Conservation (phyloP, 2,888 invertebrate genomes). For the Congeria kusceri region DNA sequence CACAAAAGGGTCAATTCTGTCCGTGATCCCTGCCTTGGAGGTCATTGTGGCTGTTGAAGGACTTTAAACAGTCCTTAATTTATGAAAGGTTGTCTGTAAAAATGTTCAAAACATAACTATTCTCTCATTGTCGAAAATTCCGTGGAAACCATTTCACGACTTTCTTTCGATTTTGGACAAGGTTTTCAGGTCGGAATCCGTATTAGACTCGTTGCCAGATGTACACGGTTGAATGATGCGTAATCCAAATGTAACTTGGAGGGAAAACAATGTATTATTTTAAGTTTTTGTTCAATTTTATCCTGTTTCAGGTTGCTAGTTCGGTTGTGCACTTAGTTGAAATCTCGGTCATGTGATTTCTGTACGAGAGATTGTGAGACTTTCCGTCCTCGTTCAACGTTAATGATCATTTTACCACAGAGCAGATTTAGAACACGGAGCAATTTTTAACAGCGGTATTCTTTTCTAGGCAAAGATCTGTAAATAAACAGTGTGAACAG, state of each 20-base stretch:
- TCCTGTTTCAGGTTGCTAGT: conserved; percentile 73
- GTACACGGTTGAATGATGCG: neutral
- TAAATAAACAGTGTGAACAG: too few relatives aligned
- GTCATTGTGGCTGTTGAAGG: conserved; percentile 68
- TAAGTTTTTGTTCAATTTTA: conserved; percentile 51
- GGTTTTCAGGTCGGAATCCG: conserved; percentile 4
- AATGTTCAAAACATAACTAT: conserved; percentile 73
- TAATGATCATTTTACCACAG: conserved; percentile 12
- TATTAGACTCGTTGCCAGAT: neutral
- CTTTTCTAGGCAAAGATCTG: too few relatives aligned
- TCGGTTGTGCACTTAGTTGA: conserved; percentile 74
- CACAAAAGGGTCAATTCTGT: conserved; percentile 98
- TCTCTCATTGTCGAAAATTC: conserved; percentile 75
- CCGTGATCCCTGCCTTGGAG: conserved; percentile 88
- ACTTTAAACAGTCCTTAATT: conserved; percentile 46
- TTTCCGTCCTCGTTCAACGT: conserved; percentile 58
- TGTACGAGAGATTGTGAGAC: conserved; percentile 69
- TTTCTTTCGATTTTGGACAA: conserved; percentile 23
- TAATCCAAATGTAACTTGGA: conserved; percentile 25
- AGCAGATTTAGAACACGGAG: neutral
- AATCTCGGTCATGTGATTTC: conserved; percentile 74
- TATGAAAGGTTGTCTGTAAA: conserved; percentile 31
- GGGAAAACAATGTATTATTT: conserved; percentile 14
- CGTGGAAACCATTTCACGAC: conserved; percentile 71
- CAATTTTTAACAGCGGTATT: too few relatives aligned